Percentiles rank a stretch among this genome's conserved stretches.
These are phyloP conservation scores for Pachyseris speciosa DNA, from an alignment of 64 coral and sea anemone genomes.

Conservation along the genomic window DNA sequence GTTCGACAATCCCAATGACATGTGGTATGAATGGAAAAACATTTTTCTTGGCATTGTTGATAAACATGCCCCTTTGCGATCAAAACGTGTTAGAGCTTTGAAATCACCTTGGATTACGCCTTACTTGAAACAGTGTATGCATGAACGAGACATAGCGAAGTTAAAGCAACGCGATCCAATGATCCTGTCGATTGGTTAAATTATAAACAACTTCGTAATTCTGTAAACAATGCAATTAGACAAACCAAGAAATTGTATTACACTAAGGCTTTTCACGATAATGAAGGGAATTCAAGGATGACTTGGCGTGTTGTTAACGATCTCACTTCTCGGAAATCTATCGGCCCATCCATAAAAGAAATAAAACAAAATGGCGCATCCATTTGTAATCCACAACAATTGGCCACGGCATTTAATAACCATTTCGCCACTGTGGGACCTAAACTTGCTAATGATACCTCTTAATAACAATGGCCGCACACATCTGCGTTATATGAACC, in stretches of 20 bases:
- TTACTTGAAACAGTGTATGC: conserved; percentile 40
- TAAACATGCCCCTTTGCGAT: conserved; percentile 47
- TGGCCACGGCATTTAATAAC: conserved; percentile 5
- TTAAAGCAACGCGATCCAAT: neutral
- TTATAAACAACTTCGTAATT: conserved; percentile 25
- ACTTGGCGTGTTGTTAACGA: conserved; percentile 54
- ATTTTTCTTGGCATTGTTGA: conserved; percentile 16
- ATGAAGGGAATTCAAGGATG: conserved; percentile 22
- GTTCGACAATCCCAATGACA: conserved; percentile 34
- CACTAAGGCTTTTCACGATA: conserved; percentile 32
- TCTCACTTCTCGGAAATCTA: conserved; percentile 23
- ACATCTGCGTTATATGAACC: neutral
- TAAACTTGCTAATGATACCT: conserved; percentile 38
- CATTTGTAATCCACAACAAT: conserved; percentile 10
- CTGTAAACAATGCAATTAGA: conserved; percentile 31
- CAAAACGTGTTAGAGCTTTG: conserved; percentile 6
- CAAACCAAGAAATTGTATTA: conserved; percentile 50
- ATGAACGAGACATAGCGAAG: conserved; percentile 54
- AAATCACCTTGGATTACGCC: conserved; percentile 58
- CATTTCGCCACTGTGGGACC: conserved; percentile 28
- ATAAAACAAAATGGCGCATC: neutral
- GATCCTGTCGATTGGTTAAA: neutral
- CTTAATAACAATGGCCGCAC: neutral
- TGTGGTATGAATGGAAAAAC: conserved; percentile 46
- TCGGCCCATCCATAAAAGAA: conserved; percentile 20